phyloP scores from a whole-genome alignment of 2,888 invertebrate species.

The Lithophane semibrunnea region DNA sequence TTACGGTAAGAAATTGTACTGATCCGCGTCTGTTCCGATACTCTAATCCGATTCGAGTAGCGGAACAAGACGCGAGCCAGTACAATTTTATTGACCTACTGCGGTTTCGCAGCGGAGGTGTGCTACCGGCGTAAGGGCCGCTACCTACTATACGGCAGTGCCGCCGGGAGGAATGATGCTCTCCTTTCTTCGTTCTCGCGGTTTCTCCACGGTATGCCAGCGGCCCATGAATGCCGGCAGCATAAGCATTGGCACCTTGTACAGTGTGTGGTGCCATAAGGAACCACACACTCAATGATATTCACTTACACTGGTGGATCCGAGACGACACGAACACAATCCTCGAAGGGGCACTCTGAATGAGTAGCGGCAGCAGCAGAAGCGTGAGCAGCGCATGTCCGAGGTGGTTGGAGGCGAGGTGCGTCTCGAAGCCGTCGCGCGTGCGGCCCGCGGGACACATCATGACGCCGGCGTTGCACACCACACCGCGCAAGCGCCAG shows the following conservation, averaged over 20 bases:
- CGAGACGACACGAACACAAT: constrained; percentile 90
- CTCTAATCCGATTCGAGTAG: too few relatives aligned
- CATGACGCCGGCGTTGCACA: constrained; percentile 85
- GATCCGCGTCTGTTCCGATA: too few relatives aligned
- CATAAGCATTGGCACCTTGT: not conserved
- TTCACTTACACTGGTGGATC: constrained; percentile 72
- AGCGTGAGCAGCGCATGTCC: constrained; percentile 92
- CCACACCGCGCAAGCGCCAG: constrained; percentile 47
- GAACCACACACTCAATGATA: not conserved
- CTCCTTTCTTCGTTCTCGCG: too few relatives aligned
- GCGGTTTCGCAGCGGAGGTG: too few relatives aligned
- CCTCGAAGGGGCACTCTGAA: constrained; percentile 89
- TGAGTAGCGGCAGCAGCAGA: constrained; percentile 90
- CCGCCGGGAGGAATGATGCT: not conserved
- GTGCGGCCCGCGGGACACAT: constrained; percentile 91
- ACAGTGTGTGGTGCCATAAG: not conserved
- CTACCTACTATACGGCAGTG: not conserved
- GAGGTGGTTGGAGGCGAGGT: constrained; percentile 92
- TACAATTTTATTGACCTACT: too few relatives aligned
- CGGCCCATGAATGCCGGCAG: not conserved
- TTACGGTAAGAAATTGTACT: not conserved
- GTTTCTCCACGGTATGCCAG: not conserved
- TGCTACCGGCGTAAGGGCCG: too few relatives aligned
- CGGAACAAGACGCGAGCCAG: too few relatives aligned
- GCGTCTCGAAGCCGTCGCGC: constrained; percentile 92